Conservation (phyloP, 2,113 vertebrate species). For the Myotis yumanensis region DNA sequence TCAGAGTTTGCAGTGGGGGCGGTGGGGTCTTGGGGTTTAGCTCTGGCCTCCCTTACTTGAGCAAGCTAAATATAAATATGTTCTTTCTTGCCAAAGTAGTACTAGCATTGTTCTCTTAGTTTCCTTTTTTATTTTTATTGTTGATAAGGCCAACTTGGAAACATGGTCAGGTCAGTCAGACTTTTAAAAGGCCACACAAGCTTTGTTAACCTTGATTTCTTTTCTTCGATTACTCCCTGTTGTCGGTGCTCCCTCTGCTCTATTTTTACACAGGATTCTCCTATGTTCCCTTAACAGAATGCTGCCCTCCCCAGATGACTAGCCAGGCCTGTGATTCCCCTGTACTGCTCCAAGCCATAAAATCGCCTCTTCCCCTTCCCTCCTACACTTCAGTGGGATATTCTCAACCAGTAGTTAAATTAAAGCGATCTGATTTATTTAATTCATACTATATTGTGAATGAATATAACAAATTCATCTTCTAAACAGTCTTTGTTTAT, state of each 20-base stretch:
- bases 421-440: neutral
- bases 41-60: neutral
- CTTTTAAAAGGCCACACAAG: neutral
- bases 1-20: neutral
- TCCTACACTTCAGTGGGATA: neutral
- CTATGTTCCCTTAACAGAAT: neutral
- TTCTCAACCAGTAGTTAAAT: constrained; percentile 7
- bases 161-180: neutral
- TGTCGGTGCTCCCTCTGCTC: neutral
- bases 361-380: neutral
- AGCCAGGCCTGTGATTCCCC: neutral
- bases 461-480: constrained; percentile 23
- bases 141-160: neutral
- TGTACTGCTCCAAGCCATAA: accelerated
- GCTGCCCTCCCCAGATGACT: neutral
- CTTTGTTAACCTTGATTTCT: neutral
- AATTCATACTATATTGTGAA: constrained; percentile 34
- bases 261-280: neutral
- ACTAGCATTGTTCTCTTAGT: neutral
- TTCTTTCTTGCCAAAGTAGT: neutral
- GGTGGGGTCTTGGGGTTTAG: neutral
- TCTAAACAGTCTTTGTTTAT: neutral
- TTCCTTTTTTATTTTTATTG: neutral
- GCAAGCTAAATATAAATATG: neutral
- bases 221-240: neutral